phyloP scores from a whole-genome alignment of 2,113 vertebrate species.

The Galeopterus variegatus region DNA sequence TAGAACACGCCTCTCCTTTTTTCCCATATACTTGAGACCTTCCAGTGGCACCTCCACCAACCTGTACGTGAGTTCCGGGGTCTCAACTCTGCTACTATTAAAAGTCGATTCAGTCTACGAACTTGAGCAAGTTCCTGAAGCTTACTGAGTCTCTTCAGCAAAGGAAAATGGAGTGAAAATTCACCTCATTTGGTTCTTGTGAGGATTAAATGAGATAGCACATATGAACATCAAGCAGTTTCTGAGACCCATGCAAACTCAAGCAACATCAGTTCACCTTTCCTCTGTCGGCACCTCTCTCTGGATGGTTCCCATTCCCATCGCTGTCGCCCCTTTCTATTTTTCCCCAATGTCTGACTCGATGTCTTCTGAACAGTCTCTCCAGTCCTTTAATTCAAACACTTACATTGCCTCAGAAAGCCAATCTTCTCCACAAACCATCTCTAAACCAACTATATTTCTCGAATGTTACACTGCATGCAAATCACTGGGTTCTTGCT shows the following conservation, averaged over 20 bases:
- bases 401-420: neutral
- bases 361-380: neutral
- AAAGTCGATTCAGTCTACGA: neutral
- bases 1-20: neutral
- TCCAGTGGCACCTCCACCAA: neutral
- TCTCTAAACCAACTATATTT: constrained; percentile 29
- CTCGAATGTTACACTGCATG: neutral
- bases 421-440: neutral
- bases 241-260: neutral
- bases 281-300: neutral
- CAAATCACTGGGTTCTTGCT: neutral
- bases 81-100: neutral
- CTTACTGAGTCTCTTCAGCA: neutral
- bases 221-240: neutral
- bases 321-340: neutral
- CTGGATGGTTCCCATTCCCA: neutral
- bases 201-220: neutral
- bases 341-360: neutral
- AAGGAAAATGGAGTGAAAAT: constrained; percentile 9
- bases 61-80: neutral
- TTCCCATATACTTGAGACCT: neutral
- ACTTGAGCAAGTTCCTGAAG: neutral
- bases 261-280: neutral
- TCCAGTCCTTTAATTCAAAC: neutral
- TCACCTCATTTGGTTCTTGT: neutral